Base-by-base conservation (phyloP, 2,797 vertebrate species). In the Babyrousa celebensis region DNA sequence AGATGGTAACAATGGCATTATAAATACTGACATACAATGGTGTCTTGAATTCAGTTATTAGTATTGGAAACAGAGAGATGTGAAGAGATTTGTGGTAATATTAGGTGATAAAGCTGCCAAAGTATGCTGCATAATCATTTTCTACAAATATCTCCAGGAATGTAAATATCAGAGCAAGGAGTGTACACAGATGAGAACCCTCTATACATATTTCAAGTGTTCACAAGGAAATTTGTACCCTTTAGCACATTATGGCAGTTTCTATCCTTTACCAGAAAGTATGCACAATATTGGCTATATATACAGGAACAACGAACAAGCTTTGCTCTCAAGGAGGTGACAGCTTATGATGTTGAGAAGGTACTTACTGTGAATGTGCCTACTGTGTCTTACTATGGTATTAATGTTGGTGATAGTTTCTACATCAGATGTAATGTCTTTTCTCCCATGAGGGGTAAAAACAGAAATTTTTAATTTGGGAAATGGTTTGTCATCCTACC, bases 391-490 rank as follows among this genome's bases (percentile, higher is more conserved):
- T 62, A 60, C 6, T 56, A 29, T 70, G 16, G 27, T 68, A 12
- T 89, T 91, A 91, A 78, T 48, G 77, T 92, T 80, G 9, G 54
- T 85, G 20, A 63, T 89, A 63, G 80, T 80, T 89, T 94, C n/a
- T 14, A 32, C 4, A 12, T 63, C 54, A 60, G 6, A 80, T 75
- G 5, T 63, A 65, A 87, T 27, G 21, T 17, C 60, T 96, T 91
- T 80, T 62, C 36, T 94, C 20, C 29, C 29, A 58, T 7, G 3
- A 68, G 14, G 27, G 21, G 6, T 63, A 95, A 93, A 79, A 74
- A 15, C 1, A 21, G 14, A 89, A 79, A 16, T 29, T 82, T 94
- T 92, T 75, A 77, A 62, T 80, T 48, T 6, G 75, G 12, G 58
- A 93, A 95, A 17, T 4, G 80, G 54, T 86, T 27, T 94, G n/a